phyloP scores from a whole-genome alignment of 1,140 invertebrate genomes.

The Lepidurus apus region DNA sequence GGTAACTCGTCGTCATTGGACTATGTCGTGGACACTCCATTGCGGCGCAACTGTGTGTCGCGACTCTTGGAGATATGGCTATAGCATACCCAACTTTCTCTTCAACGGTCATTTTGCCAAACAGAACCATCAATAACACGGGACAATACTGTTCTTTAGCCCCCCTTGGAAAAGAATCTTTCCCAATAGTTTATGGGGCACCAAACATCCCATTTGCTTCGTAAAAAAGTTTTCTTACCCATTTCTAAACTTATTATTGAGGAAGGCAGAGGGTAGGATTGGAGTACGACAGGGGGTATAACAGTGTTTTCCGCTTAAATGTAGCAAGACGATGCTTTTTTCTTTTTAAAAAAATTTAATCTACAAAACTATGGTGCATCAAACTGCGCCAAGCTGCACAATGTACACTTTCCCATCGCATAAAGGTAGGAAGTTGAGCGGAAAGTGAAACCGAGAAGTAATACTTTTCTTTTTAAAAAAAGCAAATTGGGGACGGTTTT shows the following conservation, averaged over 20 bases:
- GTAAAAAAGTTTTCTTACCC: not conserved
- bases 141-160: not conserved
- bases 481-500: not conserved
- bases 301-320: no score
- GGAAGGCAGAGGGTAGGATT: not conserved
- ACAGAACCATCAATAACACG: not conserved
- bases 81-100: not conserved
- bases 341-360: not conserved
- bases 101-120: not conserved
- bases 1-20: not conserved
- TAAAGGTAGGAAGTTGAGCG: constrained; percentile 10
- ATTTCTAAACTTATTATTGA: not conserved
- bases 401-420: not conserved
- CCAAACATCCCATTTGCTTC: not conserved
- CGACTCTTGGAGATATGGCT: not conserved
- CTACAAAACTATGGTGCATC: not conserved
- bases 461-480: not conserved
- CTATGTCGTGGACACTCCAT: constrained; percentile 13
- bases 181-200: not conserved
- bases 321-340: no score
- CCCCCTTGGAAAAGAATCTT: not conserved
- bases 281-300: not conserved
- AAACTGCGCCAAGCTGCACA: not conserved
- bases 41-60: not conserved
- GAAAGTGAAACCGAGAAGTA: not conserved